Base-by-base conservation (phyloP, 2,888 invertebrate species). In the Rhyacophila evoluta region DNA sequence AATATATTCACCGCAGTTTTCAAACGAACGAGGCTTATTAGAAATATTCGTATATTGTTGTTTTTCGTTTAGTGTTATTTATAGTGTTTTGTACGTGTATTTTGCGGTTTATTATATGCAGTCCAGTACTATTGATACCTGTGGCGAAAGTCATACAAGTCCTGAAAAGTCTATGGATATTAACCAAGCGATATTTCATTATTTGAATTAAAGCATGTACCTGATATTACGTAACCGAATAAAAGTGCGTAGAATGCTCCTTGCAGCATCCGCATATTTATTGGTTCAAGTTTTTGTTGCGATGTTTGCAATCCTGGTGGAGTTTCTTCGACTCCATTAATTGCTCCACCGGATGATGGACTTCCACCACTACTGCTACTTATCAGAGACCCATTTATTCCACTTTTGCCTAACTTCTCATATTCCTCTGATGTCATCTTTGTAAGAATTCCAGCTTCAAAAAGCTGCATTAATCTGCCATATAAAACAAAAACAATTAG, bases 391-490 rank as follows among this genome's bases (percentile, higher is more conserved):
- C 81, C 82, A 69, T 72, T 81, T 33, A 81, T 39, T 74, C 85
- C 86, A 15, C 84, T 86, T 41, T 89, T 87, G 79, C 93, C 93
- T 82, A 94, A 89, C 81, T 92, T 93, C 84, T 92, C 93, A 84
- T 94, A 95, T 84, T 95, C 95, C 74, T 93, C 93, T 83, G 92
- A 92, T 0, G 95, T 94, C 90, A 95, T 94, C 87, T 94, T 94
- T 0, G 93, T 92, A 74, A 94, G 86, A 71, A 95, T 94, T 1
- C 95, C 95, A 0, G 94, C 93, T 87, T 95, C 94, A 83, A 94
- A 95, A 4, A 94, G 88, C 38, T 92, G 91, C 90, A 94, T 93
- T 1, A 94, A 86, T 29, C 94, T 94, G 83, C 5, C 28, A 72
- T 33, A 11, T 12, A 36, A n/a, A n/a, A n/a, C n/a, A n/a, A n/a